phyloP scores from a whole-genome alignment of 2,797 vertebrate genomes.

The Sebastes flavidus region DNA sequence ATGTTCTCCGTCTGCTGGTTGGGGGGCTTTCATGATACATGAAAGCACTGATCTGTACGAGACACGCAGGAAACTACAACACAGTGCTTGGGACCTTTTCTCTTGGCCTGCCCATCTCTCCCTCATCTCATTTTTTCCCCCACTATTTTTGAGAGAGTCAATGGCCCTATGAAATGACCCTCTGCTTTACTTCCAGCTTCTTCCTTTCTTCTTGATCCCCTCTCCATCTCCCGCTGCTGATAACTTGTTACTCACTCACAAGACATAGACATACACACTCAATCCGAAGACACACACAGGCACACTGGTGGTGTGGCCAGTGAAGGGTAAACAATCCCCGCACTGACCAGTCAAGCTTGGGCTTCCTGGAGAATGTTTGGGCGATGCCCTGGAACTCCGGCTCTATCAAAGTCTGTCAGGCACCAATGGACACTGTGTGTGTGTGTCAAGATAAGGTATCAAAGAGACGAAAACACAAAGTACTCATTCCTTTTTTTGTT shows the following conservation, averaged over 20 bases:
- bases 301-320: slow-evolving; percentile 8
- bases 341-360: slow-evolving; percentile 55
- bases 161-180: slow-evolving; percentile 45
- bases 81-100: slow-evolving; percentile 26
- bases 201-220: slow-evolving; percentile 28
- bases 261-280: neutral
- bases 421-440: slow-evolving; percentile 16
- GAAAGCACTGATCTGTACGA: slow-evolving; percentile 35
- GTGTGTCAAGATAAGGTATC: slow-evolving; percentile 8
- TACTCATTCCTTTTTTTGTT: neutral
- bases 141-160: slow-evolving; percentile 29
- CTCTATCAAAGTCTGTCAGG: slow-evolving; percentile 59
- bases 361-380: slow-evolving; percentile 57
- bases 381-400: slow-evolving; percentile 55
- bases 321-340: slow-evolving; percentile 65
- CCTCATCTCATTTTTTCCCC: neutral
- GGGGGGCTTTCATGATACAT: neutral
- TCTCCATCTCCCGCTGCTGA: slow-evolving; percentile 26
- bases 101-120: neutral
- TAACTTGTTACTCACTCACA: slow-evolving; percentile 26
- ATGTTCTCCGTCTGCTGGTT: neutral
- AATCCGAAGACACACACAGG: neutral
- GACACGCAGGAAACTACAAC: slow-evolving; percentile 1
- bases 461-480: slow-evolving; percentile 12
- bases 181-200: slow-evolving; percentile 34